These are phyloP conservation scores for Ornithoptera alexandrae DNA, from an alignment of 2,888 invertebrate genomes.

Conservation along the genomic window DNA sequence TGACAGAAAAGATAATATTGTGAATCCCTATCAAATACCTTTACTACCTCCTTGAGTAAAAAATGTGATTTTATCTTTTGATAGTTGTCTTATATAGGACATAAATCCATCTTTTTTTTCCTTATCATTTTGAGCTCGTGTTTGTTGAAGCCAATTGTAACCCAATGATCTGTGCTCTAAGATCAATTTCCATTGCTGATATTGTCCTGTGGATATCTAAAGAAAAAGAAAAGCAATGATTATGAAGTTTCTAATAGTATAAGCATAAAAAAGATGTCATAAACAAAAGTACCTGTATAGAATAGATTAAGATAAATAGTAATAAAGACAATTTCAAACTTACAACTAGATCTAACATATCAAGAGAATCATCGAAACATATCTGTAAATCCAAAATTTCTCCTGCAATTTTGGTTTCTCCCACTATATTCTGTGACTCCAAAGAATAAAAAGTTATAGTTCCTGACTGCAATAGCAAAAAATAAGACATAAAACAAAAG, in stretches of 20 bases:
- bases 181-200: constrained; percentile 90
- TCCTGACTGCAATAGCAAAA: constrained; percentile 66
- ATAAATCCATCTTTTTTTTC: constrained; percentile 73
- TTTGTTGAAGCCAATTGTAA: constrained; percentile 83
- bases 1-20: not conserved
- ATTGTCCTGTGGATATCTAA: constrained; percentile 86
- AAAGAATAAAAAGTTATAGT: constrained; percentile 85
- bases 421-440: constrained; percentile 84
- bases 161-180: constrained; percentile 88
- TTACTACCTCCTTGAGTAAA: constrained; percentile 70
- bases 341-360: constrained; percentile 74
- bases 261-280: not conserved
- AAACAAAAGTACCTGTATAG: not conserved
- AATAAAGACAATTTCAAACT: constrained; percentile 36
- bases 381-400: constrained; percentile 83
- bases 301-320: no score
- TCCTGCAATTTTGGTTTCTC: constrained; percentile 82
- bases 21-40: constrained; percentile 44
- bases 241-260: not conserved
- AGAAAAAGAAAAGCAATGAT: constrained; percentile 37
- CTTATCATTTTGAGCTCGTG: constrained; percentile 60
- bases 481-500: not conserved
- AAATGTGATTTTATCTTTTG: constrained; percentile 74
- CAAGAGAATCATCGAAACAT: constrained; percentile 86
- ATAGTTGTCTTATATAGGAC: constrained; percentile 73